Evolutionary conservation across 2,113 vertebrate genomes (phyloP).

Genomic region (Phylloscopus trochiloides): DNA sequence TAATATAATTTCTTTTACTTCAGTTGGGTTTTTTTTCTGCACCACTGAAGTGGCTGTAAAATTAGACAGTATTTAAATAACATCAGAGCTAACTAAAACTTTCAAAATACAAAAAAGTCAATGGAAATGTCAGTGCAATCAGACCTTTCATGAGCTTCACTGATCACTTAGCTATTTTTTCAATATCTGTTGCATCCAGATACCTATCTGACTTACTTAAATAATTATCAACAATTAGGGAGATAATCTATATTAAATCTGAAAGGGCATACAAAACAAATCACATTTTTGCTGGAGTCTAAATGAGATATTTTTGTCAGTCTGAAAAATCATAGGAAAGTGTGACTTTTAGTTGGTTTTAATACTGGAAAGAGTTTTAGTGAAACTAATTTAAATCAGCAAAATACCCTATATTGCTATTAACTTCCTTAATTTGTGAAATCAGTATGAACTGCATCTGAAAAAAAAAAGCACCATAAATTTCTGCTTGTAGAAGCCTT

Average conservation of each 20-base stretch:
- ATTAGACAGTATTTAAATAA: neutral
- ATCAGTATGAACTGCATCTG: neutral
- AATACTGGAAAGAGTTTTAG: neutral
- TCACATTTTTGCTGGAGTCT: neutral
- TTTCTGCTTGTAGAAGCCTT: neutral
- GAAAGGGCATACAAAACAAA: neutral
- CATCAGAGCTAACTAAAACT: neutral
- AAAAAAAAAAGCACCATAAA: accelerated
- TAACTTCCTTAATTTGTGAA: neutral
- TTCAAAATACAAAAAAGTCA: neutral
- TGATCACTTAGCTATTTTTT: neutral
- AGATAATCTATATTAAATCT: neutral
- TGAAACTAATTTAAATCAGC: neutral
- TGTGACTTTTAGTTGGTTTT: neutral
- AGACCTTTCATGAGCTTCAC: neutral
- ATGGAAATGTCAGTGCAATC: neutral
- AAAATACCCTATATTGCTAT: neutral
- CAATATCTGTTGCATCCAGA: neutral
- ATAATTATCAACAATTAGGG: neutral
- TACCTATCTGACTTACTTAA: neutral
- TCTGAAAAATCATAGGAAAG: neutral
- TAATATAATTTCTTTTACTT: neutral
- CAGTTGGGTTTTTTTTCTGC: neutral
- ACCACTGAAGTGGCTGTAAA: neutral
- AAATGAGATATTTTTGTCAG: neutral